Evolutionary conservation across 2,888 invertebrate genomes (phyloP).

Genomic region (Erebia epiphron): DNA sequence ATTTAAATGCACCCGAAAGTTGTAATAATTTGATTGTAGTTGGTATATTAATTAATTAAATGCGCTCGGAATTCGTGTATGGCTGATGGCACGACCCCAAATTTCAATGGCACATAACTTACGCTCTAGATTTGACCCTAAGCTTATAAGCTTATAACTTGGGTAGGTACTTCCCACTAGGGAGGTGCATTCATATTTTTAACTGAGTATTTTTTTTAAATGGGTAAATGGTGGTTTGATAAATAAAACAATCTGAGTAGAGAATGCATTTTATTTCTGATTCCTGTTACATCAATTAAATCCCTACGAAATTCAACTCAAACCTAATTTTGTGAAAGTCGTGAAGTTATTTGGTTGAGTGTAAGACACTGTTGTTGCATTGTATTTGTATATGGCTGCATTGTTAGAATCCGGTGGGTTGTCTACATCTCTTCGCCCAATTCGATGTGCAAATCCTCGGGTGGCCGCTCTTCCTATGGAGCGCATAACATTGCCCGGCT

Average conservation of each 20-base stretch:
- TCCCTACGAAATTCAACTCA: slow-evolving; percentile 12
- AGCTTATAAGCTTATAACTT: no score
- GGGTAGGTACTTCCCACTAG: no score
- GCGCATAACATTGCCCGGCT: slow-evolving; percentile 49
- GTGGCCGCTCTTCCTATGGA: slow-evolving; percentile 56
- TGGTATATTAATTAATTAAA: no score
- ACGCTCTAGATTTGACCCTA: no score
- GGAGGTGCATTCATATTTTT: no score
- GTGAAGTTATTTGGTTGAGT: slow-evolving; percentile 11
- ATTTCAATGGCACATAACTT: no score
- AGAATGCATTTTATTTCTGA: slow-evolving; percentile 20
- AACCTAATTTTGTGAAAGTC: slow-evolving; percentile 26
- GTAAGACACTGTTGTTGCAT: background rate
- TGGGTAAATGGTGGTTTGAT: no score
- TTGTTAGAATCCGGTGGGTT: slow-evolving; percentile 41
- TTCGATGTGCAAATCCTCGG: slow-evolving; percentile 55
- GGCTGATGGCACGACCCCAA: no score
- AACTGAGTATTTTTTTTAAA: no score
- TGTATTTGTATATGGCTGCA: slow-evolving; percentile 8
- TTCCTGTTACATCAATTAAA: slow-evolving; percentile 21
- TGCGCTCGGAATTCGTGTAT: no score
- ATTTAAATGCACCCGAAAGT: background rate
- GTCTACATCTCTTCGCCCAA: slow-evolving; percentile 54
- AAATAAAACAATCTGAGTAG: background rate
- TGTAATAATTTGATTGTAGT: background rate